A percentile compares a stretch with the other conserved stretches of the same genome.
phyloP scores from a whole-genome alignment of 2,113 vertebrate genomes.

The Narcine bancroftii region DNA sequence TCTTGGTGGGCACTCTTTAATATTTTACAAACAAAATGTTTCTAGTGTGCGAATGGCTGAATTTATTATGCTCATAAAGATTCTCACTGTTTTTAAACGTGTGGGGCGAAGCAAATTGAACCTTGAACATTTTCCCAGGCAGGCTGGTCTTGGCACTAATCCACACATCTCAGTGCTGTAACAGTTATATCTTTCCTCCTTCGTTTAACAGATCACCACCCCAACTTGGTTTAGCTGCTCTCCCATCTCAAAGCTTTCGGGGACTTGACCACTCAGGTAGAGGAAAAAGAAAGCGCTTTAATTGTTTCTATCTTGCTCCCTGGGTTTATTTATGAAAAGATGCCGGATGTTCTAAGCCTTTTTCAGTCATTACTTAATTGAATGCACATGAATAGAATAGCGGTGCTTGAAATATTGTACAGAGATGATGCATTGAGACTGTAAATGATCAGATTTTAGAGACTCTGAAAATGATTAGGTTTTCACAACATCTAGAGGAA shows the following conservation, averaged over 20 bases:
- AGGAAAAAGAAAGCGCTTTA: not conserved
- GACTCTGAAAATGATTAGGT: not conserved
- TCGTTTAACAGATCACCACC: not conserved
- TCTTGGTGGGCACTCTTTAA: not conserved
- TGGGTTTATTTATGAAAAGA: not conserved
- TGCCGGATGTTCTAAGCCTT: not conserved
- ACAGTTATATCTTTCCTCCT: not conserved
- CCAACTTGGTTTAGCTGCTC: not conserved
- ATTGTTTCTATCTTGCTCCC: not conserved
- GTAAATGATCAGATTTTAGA: too few relatives aligned
- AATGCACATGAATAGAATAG: not conserved
- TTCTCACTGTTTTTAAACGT: conserved; percentile 10
- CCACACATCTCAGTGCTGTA: not conserved
- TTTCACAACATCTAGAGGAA: not conserved
- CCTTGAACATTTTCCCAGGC: conserved; percentile 20
- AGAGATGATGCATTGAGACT: not conserved
- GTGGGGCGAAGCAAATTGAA: not conserved
- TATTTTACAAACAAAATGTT: not conserved
- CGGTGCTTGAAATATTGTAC: not conserved
- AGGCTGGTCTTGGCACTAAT: not conserved
- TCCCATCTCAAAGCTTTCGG: not conserved
- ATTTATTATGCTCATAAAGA: not conserved
- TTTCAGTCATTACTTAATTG: not conserved
- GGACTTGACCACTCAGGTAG: not conserved
- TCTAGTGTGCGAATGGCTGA: not conserved